Percentiles rank a stretch among this genome's conserved stretches.
Conservation (phyloP, 2,113 vertebrate genomes). For the Phocoena sinus region DNA sequence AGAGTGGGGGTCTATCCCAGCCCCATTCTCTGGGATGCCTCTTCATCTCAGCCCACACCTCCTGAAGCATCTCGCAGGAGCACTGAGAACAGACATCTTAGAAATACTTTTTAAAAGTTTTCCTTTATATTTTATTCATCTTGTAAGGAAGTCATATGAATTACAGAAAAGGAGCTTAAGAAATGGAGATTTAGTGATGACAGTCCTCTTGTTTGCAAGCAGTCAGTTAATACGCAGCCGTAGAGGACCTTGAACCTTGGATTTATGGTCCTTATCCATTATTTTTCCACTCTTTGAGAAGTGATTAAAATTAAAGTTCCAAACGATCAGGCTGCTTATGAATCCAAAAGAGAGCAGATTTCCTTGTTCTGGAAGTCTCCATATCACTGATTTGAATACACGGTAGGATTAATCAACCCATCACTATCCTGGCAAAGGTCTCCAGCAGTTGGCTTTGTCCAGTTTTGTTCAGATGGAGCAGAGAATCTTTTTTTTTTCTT, state of each 20-base stretch:
- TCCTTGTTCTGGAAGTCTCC: background rate
- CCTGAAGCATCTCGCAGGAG: background rate
- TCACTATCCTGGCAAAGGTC: accelerated
- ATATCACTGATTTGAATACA: background rate
- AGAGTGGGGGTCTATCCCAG: accelerated
- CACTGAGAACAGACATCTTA: background rate
- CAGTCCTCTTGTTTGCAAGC: background rate
- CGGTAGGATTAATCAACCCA: background rate
- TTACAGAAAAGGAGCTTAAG: background rate
- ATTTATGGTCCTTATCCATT: background rate
- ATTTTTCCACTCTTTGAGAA: background rate
- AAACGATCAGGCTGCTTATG: background rate
- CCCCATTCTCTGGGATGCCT: accelerated
- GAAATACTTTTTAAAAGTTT: accelerated
- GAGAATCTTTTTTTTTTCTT: background rate
- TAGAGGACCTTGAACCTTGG: background rate
- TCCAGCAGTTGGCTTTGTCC: background rate
- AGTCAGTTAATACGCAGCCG: background rate
- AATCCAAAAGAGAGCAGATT: background rate
- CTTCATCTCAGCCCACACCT: accelerated
- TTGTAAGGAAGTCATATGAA: background rate
- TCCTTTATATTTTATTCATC: background rate
- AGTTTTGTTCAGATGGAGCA: background rate
- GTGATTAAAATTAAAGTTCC: background rate
- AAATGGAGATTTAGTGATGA: background rate